Base-by-base conservation (phyloP, 2,113 vertebrate genomes). In the Callionymus lyra region DNA sequence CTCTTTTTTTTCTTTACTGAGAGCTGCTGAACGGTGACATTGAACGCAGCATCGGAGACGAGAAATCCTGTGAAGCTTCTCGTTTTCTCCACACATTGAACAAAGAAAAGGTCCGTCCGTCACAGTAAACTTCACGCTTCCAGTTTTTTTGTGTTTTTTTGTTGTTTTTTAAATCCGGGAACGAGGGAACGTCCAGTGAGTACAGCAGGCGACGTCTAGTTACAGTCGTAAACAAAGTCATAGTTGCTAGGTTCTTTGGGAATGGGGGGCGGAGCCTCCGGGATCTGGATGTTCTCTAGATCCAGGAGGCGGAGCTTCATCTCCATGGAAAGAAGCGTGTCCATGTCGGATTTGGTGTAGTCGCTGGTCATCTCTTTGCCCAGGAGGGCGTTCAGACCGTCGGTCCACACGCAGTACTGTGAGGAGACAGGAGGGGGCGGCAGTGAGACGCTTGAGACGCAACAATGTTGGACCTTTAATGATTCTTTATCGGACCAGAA, bases 211-310 rank as follows among this genome's bases (percentile, higher is more conserved):
- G 56, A 61, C 17, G 63, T 53, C 91, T 91, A 99, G 80, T 97
- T 99, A 86, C 93, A 98, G 89, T 99, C 93, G 51, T 99, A 99
- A 82, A 98, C 95, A 79, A 99, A 99, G 86, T 99, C 91, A 39
- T 98, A 99, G 85, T 99, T 99, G 88, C 94, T 99, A 62, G 95
- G 95, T 66, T 99, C 95, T 89, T 99, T 99, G 80, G 95, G 94
- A 82, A 99, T 94, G 0, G 95, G 95, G 15, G 95, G 94, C 12
- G 95, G 93, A 11, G 91, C 93, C 33, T 99, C 95, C 0, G 95
- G 95, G 68, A 99, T 99, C 82, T 95, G 94, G 81, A 99, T 97
- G 80, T 98, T 99, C 69, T 99, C 95, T 80, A 99, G 73, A 83
- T 99, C 95, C 19, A 99, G 86, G 63, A 99, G 93, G 59, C 94